Evolutionary conservation across 2,888 invertebrate genomes (phyloP).

Genomic region (Agrilus biguttatus): DNA sequence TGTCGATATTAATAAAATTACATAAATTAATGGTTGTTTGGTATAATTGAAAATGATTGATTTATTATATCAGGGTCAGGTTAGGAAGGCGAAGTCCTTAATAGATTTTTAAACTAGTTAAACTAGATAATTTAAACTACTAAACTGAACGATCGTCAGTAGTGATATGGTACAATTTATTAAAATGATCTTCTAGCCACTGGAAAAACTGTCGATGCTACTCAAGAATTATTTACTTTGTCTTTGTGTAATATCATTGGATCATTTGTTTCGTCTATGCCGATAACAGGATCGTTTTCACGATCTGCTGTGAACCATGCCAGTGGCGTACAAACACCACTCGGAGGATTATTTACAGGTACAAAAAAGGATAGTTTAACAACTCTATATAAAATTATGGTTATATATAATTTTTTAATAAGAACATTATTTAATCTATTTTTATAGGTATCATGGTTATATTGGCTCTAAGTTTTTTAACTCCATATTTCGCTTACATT

Average conservation of each 20-base stretch:
- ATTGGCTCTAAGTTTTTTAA: constrained; percentile 68
- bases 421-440: not conserved
- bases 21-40: too few species aligned
- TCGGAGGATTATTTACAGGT: constrained; percentile 75
- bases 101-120: too few species aligned
- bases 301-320: constrained; percentile 88
- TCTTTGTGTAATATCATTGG: constrained; percentile 76
- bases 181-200: constrained; percentile 38
- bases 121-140: too few species aligned
- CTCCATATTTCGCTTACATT: constrained; percentile 80
- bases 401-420: too few species aligned
- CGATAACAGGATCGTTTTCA: constrained; percentile 80
- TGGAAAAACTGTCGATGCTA: constrained; percentile 72
- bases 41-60: too few species aligned
- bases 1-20: too few species aligned
- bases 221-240: constrained; percentile 77
- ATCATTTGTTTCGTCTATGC: constrained; percentile 80
- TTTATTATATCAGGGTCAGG: too few species aligned
- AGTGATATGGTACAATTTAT: not conserved
- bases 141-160: too few species aligned
- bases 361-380: too few species aligned
- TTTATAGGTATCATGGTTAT: constrained; percentile 60
- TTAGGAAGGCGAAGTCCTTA: too few species aligned
- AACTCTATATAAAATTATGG: too few species aligned
- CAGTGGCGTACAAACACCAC: constrained; percentile 82